Percentiles rank a stretch among this genome's conserved stretches.
phyloP scores from a whole-genome alignment of 2,797 vertebrate species.

The Chromobotia macracanthus region DNA sequence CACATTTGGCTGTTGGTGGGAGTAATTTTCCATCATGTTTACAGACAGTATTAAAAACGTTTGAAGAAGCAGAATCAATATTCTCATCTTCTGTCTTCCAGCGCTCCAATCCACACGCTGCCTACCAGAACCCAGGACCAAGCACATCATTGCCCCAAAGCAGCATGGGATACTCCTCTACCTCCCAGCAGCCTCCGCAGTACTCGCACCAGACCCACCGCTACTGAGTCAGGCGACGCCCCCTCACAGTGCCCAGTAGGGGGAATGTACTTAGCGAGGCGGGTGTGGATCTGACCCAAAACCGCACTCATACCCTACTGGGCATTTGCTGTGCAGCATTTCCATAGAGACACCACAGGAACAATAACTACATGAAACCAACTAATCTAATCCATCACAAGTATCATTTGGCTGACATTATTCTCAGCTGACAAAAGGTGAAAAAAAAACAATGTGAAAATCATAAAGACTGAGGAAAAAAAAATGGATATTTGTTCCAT shows the following conservation, averaged over 20 bases:
- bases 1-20: no score
- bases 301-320: slow-evolving; percentile 46
- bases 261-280: slow-evolving; percentile 77
- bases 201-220: slow-evolving; percentile 98
- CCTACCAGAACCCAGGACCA: slow-evolving; percentile 99
- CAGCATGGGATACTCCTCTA: slow-evolving; percentile 99
- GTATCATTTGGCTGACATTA: slow-evolving; percentile 28
- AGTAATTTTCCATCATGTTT: background rate
- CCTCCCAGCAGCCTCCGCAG: slow-evolving; percentile 99
- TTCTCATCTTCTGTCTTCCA: slow-evolving; percentile 60
- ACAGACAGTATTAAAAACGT: no score
- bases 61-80: background rate
- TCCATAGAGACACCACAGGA: slow-evolving; percentile 50
- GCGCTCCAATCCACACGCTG: slow-evolving; percentile 99
- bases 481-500: slow-evolving; percentile 76
- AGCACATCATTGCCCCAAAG: slow-evolving; percentile 99
- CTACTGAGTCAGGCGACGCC: slow-evolving; percentile 85
- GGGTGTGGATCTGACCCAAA: slow-evolving; percentile 42
- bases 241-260: slow-evolving; percentile 64
- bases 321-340: slow-evolving; percentile 57
- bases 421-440: slow-evolving; percentile 31
- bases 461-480: slow-evolving; percentile 37
- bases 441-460: slow-evolving; percentile 58
- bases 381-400: slow-evolving; percentile 28
- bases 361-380: slow-evolving; percentile 51